Base-by-base conservation (phyloP, 2,888 invertebrate species). In the Drosophila borborema region DNA sequence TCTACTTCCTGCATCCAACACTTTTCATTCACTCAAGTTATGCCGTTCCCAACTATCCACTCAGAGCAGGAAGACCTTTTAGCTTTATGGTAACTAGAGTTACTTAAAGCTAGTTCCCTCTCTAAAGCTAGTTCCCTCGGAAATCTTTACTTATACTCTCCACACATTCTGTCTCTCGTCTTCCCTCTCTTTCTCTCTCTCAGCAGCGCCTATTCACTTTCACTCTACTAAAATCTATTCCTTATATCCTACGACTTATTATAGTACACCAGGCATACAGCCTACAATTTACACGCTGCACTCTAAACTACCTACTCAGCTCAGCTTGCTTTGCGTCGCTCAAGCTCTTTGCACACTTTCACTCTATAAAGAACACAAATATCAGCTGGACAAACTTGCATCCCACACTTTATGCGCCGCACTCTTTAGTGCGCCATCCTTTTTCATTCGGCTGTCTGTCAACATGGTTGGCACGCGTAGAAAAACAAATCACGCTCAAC, bases 401-500 rank as follows among this genome's bases (percentile, higher is more conserved):
- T 41, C 41, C 7, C 55, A 55, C 55, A 28, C 40, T 36, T 14
- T 20, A 16, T 38, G 8, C 12, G 18, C 41, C 6, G 7, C 18
- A 4, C 41, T 12, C 41, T 18, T 41, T 8, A 4, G 9, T 0
- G 5, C 38, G 40, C 38, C 38, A 23, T 18, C 28, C 41, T 41
- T 41, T 40, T n/a, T 40, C 28, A 6, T n/a, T 36, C 41, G 31
- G 48, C 18, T 40, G 46, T 64, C 69, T 48, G 58, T 71, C 77
- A 77, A 74, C 78, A 71, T 38, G 66, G 60, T 45, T 8, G 61
- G n/a, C 31, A 40, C 63, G 61, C 62, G 60, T 70, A 41, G 53
- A 40, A 67, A 61, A 67, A 72, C 65, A 79, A 79, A 77, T 77
- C 77, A 65, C 62, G 63, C 38, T 49, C 51, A 66, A 63, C 74